Percentiles rank a stretch among this genome's conserved stretches.
phyloP scores from a whole-genome alignment of 2,113 vertebrate species.

The Nettapus auritus region DNA sequence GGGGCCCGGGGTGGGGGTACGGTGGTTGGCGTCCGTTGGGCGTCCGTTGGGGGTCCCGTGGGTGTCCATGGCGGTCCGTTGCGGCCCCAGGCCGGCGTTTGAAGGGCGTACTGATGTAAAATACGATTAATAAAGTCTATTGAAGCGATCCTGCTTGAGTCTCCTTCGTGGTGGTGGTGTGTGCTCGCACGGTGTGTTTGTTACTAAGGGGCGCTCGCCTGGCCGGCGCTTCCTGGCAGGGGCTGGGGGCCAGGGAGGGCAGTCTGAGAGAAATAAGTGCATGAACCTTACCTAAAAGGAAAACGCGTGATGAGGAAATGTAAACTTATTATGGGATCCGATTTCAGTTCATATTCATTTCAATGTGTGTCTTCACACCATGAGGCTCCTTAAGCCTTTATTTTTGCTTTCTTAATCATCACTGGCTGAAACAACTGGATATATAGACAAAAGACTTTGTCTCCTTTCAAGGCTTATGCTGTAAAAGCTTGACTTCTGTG shows the following conservation, averaged over 20 bases:
- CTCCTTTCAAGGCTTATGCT: background rate
- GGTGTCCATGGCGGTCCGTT: too few relatives aligned
- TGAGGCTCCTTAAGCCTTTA: background rate
- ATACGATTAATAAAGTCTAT: rapidly evolving
- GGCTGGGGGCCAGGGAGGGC: rapidly evolving
- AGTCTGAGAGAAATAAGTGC: background rate
- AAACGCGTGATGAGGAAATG: background rate
- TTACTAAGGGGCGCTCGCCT: rapidly evolving
- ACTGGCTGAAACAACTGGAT: background rate
- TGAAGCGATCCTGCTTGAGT: rapidly evolving
- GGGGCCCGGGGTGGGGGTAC: background rate
- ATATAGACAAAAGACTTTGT: background rate
- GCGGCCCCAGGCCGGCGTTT: rapidly evolving
- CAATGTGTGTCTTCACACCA: rapidly evolving
- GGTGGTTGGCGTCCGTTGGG: too few relatives aligned
- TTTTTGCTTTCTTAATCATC: too few relatives aligned
- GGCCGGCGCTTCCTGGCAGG: background rate
- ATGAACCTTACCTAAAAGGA: too few relatives aligned
- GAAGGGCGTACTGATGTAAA: rapidly evolving
- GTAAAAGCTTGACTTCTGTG: background rate
- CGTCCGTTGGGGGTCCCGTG: too few relatives aligned
- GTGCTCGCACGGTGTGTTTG: background rate
- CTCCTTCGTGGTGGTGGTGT: rapidly evolving
- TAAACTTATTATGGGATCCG: background rate
- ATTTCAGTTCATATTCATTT: background rate